Base-by-base conservation (phyloP, 92 coral and sea anemone species). In the Siderastrea siderea region DNA sequence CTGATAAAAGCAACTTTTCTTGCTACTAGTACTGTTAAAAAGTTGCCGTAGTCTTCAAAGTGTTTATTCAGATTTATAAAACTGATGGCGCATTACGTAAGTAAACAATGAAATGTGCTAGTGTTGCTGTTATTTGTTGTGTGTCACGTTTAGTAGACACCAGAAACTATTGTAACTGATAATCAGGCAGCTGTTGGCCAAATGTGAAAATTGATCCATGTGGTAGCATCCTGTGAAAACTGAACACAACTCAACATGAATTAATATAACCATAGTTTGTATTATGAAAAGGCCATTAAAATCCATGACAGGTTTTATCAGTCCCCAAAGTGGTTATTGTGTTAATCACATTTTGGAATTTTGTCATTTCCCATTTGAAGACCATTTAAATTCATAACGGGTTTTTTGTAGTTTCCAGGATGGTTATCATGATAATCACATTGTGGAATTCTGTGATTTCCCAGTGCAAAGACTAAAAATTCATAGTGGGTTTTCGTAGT, bases 211-310 rank as follows among this genome's bases (percentile, higher is more conserved):
- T 6, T 60, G 65, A 60, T 60, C 65, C 65, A 60, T 60, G 65
- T 60, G 65, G 65, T 60, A 60, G 16, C 15, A 15, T 60, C 65
- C 65, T 60, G 65, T 60, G 14, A 15, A 60, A 60, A 60, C 6
- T 60, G 65, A 60, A 60, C 65, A 60, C 65, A 60, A 60, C 65
- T 60, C 65, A 60, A 60, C 65, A 60, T 60, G 65, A 17, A 60
- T 60, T 60, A 60, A 60, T 60, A 10, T 60, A 60, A 60, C 65
- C 65, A 60, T 60, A 60, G 65, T 60, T 60, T 60, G 65, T 60
- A 60, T 60, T 3, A 60, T 3, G 3, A 60, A 11, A 26, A 26
- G 38, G 0, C 65, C 15, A 1, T 60, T 11, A 11, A 60, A 60
- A 60, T 11, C 16, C 65, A 60, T 15, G 65, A 17, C 15, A 60